phyloP scores from a whole-genome alignment of 2,113 vertebrate species.

The Gadus macrocephalus region DNA sequence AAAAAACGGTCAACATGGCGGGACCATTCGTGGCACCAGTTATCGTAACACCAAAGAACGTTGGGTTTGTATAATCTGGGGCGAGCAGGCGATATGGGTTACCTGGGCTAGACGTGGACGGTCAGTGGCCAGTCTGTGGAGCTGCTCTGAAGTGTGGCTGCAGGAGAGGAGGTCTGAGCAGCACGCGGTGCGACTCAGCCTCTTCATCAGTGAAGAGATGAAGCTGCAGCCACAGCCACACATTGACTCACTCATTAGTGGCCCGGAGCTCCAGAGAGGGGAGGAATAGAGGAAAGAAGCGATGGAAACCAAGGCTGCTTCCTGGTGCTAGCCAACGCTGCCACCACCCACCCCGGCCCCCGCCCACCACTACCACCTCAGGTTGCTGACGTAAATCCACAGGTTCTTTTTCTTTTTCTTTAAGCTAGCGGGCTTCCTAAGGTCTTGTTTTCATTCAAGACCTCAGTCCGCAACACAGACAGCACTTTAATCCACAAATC shows the following conservation, averaged over 20 bases:
- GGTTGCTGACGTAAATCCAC: slow-evolving; percentile 48
- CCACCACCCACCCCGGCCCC: slow-evolving; percentile 3
- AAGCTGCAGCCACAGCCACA: slow-evolving; percentile 97
- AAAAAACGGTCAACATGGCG: not conserved
- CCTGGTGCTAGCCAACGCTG: slow-evolving; percentile 21
- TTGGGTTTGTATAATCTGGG: not conserved
- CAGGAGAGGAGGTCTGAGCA: slow-evolving; percentile 93
- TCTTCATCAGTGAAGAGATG: slow-evolving; percentile 99
- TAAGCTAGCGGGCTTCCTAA: slow-evolving; percentile 5
- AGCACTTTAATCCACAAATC: slow-evolving; percentile 35
- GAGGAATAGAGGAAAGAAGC: slow-evolving; percentile 4
- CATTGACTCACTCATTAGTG: slow-evolving; percentile 90
- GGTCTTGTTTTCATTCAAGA: slow-evolving; percentile 31
- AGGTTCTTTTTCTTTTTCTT: slow-evolving; percentile 28
- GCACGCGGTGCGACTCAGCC: slow-evolving; percentile 92
- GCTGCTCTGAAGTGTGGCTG: slow-evolving; percentile 90
- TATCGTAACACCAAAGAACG: not conserved
- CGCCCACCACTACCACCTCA: slow-evolving; percentile 29
- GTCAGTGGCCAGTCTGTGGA: slow-evolving; percentile 88
- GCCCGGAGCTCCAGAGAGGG: slow-evolving; percentile 16
- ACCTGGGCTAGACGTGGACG: slow-evolving; percentile 59
- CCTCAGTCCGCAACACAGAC: slow-evolving; percentile 28
- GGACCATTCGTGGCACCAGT: not conserved
- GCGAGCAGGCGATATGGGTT: not conserved
- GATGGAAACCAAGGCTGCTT: slow-evolving; percentile 26